Evolutionary conservation across 2,113 vertebrate genomes (phyloP), one percentile per base, ranked within the genome.

Genomic region (Brevimyrus niger): DNA sequence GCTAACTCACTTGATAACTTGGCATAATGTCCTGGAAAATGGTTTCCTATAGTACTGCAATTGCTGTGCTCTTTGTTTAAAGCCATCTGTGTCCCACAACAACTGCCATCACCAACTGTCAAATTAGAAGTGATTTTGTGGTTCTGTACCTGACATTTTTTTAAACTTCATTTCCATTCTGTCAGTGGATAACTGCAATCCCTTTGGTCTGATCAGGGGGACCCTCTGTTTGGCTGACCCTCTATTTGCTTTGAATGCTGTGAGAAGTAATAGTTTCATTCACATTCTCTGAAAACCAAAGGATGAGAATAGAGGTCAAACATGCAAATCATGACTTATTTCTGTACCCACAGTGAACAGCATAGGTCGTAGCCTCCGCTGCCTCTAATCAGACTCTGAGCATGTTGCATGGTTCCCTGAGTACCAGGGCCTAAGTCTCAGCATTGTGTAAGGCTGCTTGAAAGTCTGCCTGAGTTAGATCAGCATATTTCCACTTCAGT

Each of bases 361-460:
- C 58, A 46, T 15, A 87, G 90, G 87, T 86, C 90, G 90, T 23
- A 48, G 19, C 17, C 44, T 47, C 42, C 11, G 82, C 17, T 47
- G 19, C 44, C 69, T 38, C 35, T 76, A 38, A 38, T 19, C 69
- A 42, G 69, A 15, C 9, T 76, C 31, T 38, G 15, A 65, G 69
- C 13, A 4, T 76, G 31, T 19, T 35, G 13, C 15, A 38, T 17
- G 69, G 4, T 15, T 76, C 31, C 4, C 69, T 19, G 69, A 76
- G 13, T 76, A 6, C 35, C n/a, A 38, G 69, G 31, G 4, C 11
- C 73, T 42, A 80, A 80, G 15, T 5, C 73, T 80, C 73, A 21
- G 44, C 19, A 48, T 9, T 85, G 82, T 46, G 44, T 48, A n/a
- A 48, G 42, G 42, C 46, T 48, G 38, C 38, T 47, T 84, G 38